Evolutionary conservation across 2,888 invertebrate genomes (phyloP).

Genomic region (Eilema griseolum): DNA sequence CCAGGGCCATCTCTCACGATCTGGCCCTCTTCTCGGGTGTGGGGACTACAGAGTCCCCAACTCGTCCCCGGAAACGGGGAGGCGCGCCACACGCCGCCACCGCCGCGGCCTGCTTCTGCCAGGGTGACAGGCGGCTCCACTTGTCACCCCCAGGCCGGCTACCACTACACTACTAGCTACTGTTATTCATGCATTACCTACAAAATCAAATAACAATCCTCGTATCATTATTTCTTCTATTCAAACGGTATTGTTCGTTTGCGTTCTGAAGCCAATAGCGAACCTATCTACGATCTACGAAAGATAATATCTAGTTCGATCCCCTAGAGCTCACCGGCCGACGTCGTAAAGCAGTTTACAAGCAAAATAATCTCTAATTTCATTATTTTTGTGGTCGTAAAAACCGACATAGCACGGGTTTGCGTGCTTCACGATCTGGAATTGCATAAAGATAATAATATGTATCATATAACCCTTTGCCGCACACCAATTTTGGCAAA

Average conservation of each 20-base stretch:
- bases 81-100: no score
- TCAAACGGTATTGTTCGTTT: background rate
- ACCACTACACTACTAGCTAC: background rate
- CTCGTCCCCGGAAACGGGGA: no score
- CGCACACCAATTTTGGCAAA: background rate
- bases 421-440: conserved; percentile 63
- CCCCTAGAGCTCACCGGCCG: conserved; percentile 34
- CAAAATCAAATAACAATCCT: background rate
- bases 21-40: no score
- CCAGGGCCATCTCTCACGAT: no score
- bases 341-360: conserved; percentile 58
- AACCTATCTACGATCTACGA: conserved; percentile 16
- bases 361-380: conserved; percentile 72
- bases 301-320: conserved; percentile 42
- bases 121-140: no score
- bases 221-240: background rate
- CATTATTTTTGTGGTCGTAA: conserved; percentile 75
- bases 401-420: conserved; percentile 64
- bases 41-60: no score
- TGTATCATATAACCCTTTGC: conserved; percentile 1
- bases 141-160: no score
- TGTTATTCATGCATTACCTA: background rate
- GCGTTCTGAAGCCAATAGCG: conserved; percentile 6
- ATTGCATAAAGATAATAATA: conserved; percentile 7
- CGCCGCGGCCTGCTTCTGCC: no score